These are phyloP conservation scores for Drosophila nigrodunni DNA, from an alignment of 1,140 invertebrate species.

Conservation along the genomic window DNA sequence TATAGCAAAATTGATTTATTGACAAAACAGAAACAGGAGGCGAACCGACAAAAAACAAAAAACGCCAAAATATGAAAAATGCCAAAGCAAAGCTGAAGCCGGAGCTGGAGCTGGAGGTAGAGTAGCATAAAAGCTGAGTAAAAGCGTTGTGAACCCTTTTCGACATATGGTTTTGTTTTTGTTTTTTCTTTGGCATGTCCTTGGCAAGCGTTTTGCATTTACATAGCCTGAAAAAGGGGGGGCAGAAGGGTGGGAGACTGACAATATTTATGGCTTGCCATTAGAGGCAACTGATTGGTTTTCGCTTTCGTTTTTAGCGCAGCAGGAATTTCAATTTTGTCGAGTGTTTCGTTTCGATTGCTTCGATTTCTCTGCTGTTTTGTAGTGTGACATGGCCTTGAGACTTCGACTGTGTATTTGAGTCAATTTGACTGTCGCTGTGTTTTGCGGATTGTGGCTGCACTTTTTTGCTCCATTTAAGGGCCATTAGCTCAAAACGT, in stretches of 20 bases:
- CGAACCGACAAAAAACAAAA: conserved; percentile 19
- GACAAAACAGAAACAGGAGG: conserved; percentile 67
- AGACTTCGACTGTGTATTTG: conserved; percentile 23
- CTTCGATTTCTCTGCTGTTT: conserved; percentile 24
- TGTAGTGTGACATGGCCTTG: conserved; percentile 57
- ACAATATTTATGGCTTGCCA: conserved; percentile 80
- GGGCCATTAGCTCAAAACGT: conserved; percentile 75
- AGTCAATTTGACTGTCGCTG: background rate
- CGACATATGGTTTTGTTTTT: conserved; percentile 35
- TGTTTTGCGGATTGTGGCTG: conserved; percentile 13
- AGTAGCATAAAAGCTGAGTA: conserved; percentile 1
- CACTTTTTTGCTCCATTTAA: conserved; percentile 58
- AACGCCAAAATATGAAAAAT: conserved; percentile 33
- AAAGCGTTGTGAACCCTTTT: conserved; percentile 39
- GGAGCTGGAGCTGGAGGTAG: background rate
- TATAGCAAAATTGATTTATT: conserved; percentile 82
- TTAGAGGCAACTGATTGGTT: conserved; percentile 80
- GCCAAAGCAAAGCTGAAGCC: conserved; percentile 30
- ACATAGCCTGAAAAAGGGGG: conserved; percentile 4
- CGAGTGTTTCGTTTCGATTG: conserved; percentile 54
- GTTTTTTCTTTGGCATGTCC: conserved; percentile 34
- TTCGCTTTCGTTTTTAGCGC: conserved; percentile 69
- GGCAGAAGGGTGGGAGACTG: conserved; percentile 19
- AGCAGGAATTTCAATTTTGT: conserved; percentile 66
- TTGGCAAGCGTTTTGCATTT: conserved; percentile 42